Base-by-base conservation (phyloP, 1,140 invertebrate species). In the Cepaea nemoralis region DNA sequence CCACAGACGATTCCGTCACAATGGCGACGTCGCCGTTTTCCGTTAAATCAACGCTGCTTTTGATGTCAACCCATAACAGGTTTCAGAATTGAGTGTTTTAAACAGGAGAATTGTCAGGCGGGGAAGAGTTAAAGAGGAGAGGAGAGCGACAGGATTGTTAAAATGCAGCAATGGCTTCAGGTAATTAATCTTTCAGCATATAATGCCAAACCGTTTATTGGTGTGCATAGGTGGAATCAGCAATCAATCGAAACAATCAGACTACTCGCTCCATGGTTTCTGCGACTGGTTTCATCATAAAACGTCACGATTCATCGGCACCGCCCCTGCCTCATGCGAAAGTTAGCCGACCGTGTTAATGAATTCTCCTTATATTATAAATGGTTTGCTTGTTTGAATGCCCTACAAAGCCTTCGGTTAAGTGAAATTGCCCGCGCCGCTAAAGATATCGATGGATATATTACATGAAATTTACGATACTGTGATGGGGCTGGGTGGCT, bases 351-450 rank as follows among this genome's bases (percentile, higher is more conserved):
- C 40, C 71, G 22, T 74, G 71, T 40, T 74, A 74, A 74, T 74
- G 40, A 74, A 40, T 8, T 45, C 42, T 74, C 71, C 27, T 12
- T 63, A 63, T 74, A 74, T 42, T 45, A 74, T 74, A 74, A 74
- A 74, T 74, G 3, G 39, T 74, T 74, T 74, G 42, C 71, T 74
- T 74, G 71, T 74, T 74, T 48, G 31, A 40, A 40, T 70, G n/a
- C 69, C 12, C n/a, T 70, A 40, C 16, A 22, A 40, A 2, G 6
- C 35, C 12, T 40, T 70, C 69, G 22, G 69, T 40, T 3, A 6
- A 39, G 5, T 5, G 35, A 27, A 40, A 22, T 37, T 14, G n/a
- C 12, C 35, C 19, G n/a, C 22, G 33, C 27, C 24, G 37, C 16
- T 1, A 10, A 70, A 40, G 5, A 70, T 40, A 40, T n/a, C 27